Percentiles rank a stretch among this genome's conserved stretches.
These are phyloP conservation scores for Dione vanillae DNA, from an alignment of 2,888 invertebrate genomes.

Conservation along the genomic window DNA sequence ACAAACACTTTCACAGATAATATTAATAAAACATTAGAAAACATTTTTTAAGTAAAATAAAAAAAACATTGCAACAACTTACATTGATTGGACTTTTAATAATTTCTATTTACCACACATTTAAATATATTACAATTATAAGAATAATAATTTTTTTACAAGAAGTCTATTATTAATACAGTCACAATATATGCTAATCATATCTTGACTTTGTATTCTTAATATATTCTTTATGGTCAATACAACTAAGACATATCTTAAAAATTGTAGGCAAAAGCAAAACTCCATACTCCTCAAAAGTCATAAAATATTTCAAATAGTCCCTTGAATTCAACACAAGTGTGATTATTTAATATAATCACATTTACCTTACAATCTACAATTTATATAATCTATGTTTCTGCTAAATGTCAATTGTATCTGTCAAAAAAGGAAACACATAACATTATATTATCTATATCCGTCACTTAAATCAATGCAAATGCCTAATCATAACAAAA, in stretches of 20 bases:
- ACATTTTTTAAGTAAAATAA: background rate
- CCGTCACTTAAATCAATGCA: slow-evolving; percentile 19
- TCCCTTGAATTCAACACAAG: slow-evolving; percentile 4
- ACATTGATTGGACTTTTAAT: background rate
- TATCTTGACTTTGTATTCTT: slow-evolving; percentile 4
- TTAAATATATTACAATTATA: slow-evolving; percentile 5
- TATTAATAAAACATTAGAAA: background rate
- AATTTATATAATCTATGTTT: background rate
- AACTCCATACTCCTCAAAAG: background rate
- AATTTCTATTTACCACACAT: background rate
- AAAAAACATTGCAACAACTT: background rate
- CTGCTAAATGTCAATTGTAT: slow-evolving; percentile 1
- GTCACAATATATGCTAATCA: background rate
- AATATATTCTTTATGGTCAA: background rate
- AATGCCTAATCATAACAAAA: slow-evolving; percentile 16
- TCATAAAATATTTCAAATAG: background rate
- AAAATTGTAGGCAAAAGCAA: background rate
- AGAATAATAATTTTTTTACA: slow-evolving; percentile 3
- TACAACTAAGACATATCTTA: slow-evolving; percentile 1
- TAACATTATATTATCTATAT: slow-evolving; percentile 11
- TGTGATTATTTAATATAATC: slow-evolving; percentile 5
- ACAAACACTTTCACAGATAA: background rate
- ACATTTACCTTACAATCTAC: slow-evolving; percentile 7
- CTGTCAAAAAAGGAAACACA: background rate
- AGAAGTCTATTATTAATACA: slow-evolving; percentile 5